A percentile compares a stretch with the other conserved stretches of the same genome.
Evolutionary conservation across 2,797 vertebrate species (phyloP).

Genomic region (Sebastes minor): DNA sequence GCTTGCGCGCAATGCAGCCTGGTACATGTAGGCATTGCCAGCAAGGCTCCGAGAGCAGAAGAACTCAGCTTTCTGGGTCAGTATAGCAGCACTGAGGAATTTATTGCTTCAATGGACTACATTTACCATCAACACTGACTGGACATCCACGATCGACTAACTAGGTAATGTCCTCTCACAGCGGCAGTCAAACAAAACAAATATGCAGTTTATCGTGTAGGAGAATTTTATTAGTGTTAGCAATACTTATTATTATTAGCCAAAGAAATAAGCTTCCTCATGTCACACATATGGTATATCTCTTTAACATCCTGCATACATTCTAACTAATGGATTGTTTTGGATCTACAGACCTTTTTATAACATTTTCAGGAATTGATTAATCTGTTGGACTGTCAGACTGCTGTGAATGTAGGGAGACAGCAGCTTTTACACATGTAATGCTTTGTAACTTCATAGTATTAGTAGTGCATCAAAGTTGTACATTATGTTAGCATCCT

Average conservation of each 20-base stretch:
- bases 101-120: too few species aligned
- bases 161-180: too few species aligned
- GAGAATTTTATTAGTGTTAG: not conserved
- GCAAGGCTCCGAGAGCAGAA: too few species aligned
- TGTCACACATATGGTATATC: not conserved
- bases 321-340: not conserved
- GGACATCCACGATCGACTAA: too few species aligned
- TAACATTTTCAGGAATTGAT: not conserved
- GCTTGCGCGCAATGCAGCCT: too few species aligned
- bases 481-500: not conserved
- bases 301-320: not conserved
- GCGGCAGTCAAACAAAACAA: not conserved
- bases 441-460: not conserved
- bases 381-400: not conserved
- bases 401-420: not conserved
- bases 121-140: too few species aligned
- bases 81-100: too few species aligned
- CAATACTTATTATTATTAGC: not conserved
- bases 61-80: too few species aligned
- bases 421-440: not conserved
- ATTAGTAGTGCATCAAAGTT: not conserved
- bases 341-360: not conserved
- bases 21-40: too few species aligned
- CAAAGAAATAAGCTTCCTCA: not conserved
- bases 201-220: not conserved